A percentile compares a stretch with the other conserved stretches of the same genome.
Conservation (phyloP, 2,113 vertebrate species). For the Hipposideros armiger region DNA sequence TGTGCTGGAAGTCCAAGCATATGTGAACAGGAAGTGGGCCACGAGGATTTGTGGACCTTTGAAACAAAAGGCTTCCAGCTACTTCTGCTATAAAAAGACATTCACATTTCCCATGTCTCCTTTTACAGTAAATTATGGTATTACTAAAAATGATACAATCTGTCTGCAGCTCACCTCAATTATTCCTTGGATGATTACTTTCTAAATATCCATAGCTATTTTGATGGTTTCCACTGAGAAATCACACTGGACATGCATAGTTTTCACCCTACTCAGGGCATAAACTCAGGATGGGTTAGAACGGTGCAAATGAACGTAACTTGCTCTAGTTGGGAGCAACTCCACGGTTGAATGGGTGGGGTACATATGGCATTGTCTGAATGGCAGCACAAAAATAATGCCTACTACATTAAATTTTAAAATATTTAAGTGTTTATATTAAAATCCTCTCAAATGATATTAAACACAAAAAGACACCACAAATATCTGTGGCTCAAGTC, state of each 20-base stretch:
- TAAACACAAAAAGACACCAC: background rate
- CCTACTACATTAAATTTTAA: background rate
- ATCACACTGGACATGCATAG: background rate
- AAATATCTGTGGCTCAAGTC: background rate
- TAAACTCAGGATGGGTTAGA: background rate
- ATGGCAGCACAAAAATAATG: background rate
- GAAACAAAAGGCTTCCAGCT: background rate
- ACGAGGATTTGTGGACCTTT: background rate
- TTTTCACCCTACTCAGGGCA: background rate
- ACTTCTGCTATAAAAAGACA: background rate
- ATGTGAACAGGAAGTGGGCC: background rate
- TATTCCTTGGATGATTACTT: background rate
- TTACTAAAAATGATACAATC: background rate
- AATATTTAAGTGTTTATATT: background rate
- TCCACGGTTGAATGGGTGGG: background rate
- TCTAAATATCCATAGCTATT: background rate
- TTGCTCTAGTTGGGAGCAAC: background rate
- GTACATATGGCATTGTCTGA: background rate
- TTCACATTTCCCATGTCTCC: background rate
- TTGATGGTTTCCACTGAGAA: background rate
- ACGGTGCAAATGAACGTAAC: background rate
- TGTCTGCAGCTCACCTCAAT: background rate
- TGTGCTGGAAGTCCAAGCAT: background rate
- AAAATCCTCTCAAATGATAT: background rate
- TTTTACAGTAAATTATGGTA: background rate